These are phyloP conservation scores for Sphyrna mokarran DNA, from an alignment of 2,113 vertebrate genomes.

Conservation along the genomic window DNA sequence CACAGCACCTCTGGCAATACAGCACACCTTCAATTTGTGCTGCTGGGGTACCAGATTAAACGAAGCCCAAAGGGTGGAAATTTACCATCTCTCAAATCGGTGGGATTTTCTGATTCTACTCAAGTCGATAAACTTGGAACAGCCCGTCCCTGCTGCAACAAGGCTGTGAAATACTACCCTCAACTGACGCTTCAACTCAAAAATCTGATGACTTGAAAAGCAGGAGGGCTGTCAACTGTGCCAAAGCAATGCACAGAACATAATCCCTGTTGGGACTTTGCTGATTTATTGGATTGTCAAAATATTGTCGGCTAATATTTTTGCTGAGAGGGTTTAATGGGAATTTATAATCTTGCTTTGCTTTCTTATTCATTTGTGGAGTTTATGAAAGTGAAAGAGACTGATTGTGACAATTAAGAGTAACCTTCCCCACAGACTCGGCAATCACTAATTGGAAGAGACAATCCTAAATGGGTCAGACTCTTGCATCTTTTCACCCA, in stretches of 20 bases:
- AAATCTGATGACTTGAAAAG: neutral
- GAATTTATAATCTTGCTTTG: neutral
- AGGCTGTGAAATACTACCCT: too few relatives aligned
- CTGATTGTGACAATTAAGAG: neutral
- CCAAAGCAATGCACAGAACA: neutral
- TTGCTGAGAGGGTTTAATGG: neutral
- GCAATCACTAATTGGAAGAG: neutral
- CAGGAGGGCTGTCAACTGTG: neutral
- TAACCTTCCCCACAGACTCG: neutral
- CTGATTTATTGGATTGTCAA: neutral
- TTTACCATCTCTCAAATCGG: too few relatives aligned
- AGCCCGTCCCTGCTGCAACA: too few relatives aligned
- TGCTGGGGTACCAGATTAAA: neutral
- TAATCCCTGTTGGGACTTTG: neutral
- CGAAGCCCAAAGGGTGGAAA: neutral
- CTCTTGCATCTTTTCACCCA: neutral
- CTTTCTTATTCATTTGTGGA: neutral
- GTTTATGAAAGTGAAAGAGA: neutral
- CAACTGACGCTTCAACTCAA: neutral
- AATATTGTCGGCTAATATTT: neutral
- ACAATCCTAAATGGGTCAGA: neutral
- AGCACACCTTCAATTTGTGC: neutral
- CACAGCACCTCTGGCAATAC: neutral
- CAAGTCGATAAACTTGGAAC: too few relatives aligned
- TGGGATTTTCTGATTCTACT: too few relatives aligned